These are phyloP conservation scores for Phataginus tricuspis DNA, from an alignment of 2,797 vertebrate genomes.

Conservation along the genomic window DNA sequence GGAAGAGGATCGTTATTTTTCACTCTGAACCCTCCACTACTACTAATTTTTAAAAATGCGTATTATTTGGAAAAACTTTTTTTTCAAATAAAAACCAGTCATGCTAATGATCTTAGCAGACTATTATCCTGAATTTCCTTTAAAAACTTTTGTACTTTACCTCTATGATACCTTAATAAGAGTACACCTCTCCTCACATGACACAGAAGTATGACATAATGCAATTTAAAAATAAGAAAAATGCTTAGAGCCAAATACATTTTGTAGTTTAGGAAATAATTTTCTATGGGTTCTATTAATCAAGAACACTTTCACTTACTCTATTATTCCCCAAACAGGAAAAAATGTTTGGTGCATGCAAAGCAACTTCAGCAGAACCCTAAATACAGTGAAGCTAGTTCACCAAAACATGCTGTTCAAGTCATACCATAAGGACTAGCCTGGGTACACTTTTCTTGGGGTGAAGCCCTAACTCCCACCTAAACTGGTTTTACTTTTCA, in stretches of 20 bases:
- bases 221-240: background rate
- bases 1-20: background rate
- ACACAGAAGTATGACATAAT: background rate
- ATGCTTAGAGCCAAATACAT: background rate
- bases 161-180: background rate
- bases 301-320: background rate
- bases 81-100: background rate
- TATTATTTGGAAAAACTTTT: background rate
- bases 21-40: background rate
- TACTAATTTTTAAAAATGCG: background rate
- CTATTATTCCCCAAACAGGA: background rate
- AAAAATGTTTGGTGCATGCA: background rate
- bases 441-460: background rate
- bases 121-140: background rate
- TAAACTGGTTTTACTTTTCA: conserved; percentile 14
- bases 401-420: background rate
- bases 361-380: background rate
- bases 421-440: background rate
- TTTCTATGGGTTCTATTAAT: background rate
- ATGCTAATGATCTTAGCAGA: background rate
- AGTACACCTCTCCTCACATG: background rate
- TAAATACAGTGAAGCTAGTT: background rate
- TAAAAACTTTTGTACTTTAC: background rate
- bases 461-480: background rate
- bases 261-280: background rate